Evolutionary conservation across 2,888 invertebrate genomes (phyloP).

Genomic region (Salticus scenicus): DNA sequence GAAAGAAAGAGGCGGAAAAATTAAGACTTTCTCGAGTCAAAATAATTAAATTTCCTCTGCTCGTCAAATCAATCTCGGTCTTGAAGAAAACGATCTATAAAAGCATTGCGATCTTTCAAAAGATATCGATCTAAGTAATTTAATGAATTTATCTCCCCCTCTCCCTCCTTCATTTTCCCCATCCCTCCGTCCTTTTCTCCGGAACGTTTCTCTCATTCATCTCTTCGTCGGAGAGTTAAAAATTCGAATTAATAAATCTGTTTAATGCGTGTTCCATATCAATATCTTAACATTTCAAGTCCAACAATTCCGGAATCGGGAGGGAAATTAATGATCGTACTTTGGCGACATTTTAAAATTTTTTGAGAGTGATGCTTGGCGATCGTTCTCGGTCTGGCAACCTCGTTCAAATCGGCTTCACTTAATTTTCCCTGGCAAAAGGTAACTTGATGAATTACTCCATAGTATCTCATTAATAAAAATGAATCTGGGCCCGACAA

Average conservation of each 20-base stretch:
- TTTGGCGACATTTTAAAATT: conserved; percentile 15
- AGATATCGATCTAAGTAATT: too few relatives aligned
- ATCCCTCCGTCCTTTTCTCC: too few relatives aligned
- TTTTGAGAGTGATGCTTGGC: conserved; percentile 38
- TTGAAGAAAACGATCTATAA: too few relatives aligned
- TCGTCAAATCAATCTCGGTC: too few relatives aligned
- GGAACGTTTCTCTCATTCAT: too few relatives aligned
- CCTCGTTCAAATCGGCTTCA: conserved; percentile 49
- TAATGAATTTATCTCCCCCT: too few relatives aligned
- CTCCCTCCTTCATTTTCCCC: too few relatives aligned
- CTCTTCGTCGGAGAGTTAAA: background rate
- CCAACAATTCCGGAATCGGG: background rate
- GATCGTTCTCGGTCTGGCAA: conserved; percentile 36
- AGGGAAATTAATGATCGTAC: conserved; percentile 7
- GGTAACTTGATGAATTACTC: conserved; percentile 67
- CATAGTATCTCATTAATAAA: conserved; percentile 68
- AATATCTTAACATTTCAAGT: conserved; percentile 4
- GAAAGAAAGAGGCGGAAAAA: too few relatives aligned
- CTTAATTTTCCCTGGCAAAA: conserved; percentile 42
- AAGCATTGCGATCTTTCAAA: too few relatives aligned
- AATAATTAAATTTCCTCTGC: too few relatives aligned
- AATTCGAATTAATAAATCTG: background rate
- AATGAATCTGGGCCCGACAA: conserved; percentile 69
- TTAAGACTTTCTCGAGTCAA: too few relatives aligned
- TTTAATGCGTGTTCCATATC: conserved; percentile 6